phyloP scores from a whole-genome alignment of 2,113 vertebrate genomes.

The Phocoena phocoena region DNA sequence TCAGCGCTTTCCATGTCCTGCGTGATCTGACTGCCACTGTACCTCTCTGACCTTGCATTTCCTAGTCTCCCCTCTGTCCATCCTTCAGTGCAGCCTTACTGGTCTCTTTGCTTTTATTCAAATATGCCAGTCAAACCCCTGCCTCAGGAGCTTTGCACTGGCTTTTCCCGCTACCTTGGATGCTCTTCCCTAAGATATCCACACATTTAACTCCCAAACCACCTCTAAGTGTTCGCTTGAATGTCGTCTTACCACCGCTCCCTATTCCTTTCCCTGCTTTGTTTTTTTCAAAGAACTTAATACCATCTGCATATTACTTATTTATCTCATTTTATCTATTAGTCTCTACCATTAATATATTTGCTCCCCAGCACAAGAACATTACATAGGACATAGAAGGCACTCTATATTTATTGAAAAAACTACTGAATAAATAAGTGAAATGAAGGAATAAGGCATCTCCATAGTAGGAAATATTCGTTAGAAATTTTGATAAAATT shows the following conservation, averaged over 20 bases:
- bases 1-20: not conserved
- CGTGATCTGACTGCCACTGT: not conserved
- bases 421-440: not conserved
- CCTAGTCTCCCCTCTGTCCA: not conserved
- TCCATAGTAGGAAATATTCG: not conserved
- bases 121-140: not conserved
- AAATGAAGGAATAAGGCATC: not conserved
- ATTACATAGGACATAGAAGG: not conserved
- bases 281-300: not conserved
- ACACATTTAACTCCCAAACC: not conserved
- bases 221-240: not conserved
- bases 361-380: not conserved
- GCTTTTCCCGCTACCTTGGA: not conserved
- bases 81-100: not conserved
- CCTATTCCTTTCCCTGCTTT: not conserved
- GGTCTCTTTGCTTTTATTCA: not conserved
- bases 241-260: not conserved
- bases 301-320: not conserved
- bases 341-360: not conserved
- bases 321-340: not conserved
- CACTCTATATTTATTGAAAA: not conserved
- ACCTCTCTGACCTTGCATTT: not conserved
- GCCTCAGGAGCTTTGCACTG: not conserved
- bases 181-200: not conserved
- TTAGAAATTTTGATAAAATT: slow-evolving; percentile 12